Percentiles rank a stretch among this genome's conserved stretches.
Conservation (phyloP, 2,797 vertebrate genomes). For the Microcaecilia unicolor region DNA sequence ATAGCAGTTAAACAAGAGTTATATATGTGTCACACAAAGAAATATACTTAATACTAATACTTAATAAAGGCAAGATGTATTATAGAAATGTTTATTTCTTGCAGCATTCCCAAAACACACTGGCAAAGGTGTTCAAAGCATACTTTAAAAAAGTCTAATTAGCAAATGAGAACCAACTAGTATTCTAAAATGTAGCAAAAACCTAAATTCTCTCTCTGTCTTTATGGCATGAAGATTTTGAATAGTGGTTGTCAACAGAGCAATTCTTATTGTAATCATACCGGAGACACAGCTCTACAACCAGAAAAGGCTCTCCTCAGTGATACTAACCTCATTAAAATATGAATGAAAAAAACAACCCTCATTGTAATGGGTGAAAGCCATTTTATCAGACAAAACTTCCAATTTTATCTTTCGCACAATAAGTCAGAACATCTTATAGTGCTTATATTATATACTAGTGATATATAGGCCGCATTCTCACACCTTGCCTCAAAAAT, state of each 20-base stretch:
- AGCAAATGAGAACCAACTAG: constrained; percentile 27
- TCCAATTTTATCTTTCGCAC: constrained; percentile 26
- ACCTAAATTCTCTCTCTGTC: constrained; percentile 68
- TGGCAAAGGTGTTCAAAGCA: too few species aligned
- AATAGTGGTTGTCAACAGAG: constrained; percentile 88
- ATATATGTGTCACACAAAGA: too few species aligned
- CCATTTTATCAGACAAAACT: constrained; percentile 33
- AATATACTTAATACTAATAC: too few species aligned
- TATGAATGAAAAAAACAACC: constrained; percentile 76
- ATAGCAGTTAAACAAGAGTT: too few species aligned
- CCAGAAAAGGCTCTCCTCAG: constrained; percentile 73
- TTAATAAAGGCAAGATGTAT: too few species aligned
- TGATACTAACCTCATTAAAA: constrained; percentile 85
- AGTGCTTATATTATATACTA: too few species aligned
- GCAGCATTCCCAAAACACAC: too few species aligned
- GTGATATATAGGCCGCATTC: too few species aligned
- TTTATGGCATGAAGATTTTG: constrained; percentile 66
- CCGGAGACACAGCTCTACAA: constrained; percentile 51
- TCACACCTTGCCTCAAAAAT: too few species aligned
- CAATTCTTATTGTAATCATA: constrained; percentile 71
- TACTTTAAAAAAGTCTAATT: too few species aligned
- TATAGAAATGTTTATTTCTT: too few species aligned
- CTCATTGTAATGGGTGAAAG: constrained; percentile 64
- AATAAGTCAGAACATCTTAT: too few species aligned
- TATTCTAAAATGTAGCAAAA: constrained; percentile 46